Evolutionary conservation across 1,140 invertebrate species (phyloP).

Genomic region (Drosophila mayri): DNA sequence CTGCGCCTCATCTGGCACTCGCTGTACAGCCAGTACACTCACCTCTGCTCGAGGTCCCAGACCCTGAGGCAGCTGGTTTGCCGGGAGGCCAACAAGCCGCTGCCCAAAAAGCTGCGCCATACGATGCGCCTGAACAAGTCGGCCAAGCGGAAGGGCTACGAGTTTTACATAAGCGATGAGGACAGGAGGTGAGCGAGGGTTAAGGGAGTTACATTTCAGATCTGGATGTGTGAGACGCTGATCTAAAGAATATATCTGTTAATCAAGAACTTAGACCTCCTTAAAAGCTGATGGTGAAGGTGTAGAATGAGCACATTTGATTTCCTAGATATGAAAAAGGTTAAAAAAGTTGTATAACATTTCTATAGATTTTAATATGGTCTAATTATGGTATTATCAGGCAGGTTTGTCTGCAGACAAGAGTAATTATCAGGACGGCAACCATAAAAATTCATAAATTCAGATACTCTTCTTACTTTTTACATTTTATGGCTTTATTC

Average conservation of each 20-base stretch:
- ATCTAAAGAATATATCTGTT: background rate
- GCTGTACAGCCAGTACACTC: conserved; percentile 71
- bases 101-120: conserved; percentile 77
- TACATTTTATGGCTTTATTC: background rate
- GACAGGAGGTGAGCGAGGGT: conserved; percentile 85
- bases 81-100: conserved; percentile 76
- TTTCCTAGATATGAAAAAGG: background rate
- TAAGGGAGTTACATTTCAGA: background rate
- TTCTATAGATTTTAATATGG: background rate
- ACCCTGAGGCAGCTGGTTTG: conserved; percentile 67
- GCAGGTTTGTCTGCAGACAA: background rate
- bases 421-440: background rate
- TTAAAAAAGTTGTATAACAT: background rate
- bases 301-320: no score
- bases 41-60: conserved; percentile 64
- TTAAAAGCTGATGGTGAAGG: background rate
- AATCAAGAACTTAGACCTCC: background rate
- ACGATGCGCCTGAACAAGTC: conserved; percentile 81
- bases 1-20: conserved; percentile 77
- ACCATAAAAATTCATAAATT: background rate
- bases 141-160: conserved; percentile 85
- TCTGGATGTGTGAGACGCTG: no score
- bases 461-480: background rate
- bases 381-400: background rate
- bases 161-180: conserved; percentile 86